Base-by-base conservation (phyloP, 2,113 vertebrate species). In the Haemorhous mexicanus region DNA sequence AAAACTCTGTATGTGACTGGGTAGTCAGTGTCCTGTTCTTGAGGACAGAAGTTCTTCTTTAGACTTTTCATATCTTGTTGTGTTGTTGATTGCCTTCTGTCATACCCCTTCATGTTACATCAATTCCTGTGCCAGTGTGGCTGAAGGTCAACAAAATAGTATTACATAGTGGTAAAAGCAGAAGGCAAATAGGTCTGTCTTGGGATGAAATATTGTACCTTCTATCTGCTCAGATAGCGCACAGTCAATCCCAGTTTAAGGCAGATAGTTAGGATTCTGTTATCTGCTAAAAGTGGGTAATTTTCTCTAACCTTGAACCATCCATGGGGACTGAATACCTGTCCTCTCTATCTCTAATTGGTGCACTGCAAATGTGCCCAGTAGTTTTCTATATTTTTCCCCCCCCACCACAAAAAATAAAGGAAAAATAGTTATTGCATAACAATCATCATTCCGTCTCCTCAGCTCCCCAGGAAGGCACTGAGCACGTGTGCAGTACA, bases 231-330 rank as follows among this genome's bases (percentile, higher is more conserved):
- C 66, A 80, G 83, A 96, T 89, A 89, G 76, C 52, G 13, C 89
- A 75, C 47, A 80, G 89, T 82, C 87, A 95, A 87, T 97, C 79
- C 87, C 56, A 89, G 62, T 96, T 95, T 97, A 91, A 95, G 89
- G 84, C 67, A 93, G 79, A 94, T 90, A 93, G 90, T 94, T 96
- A 80, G 92, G 86, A 95, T 96, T 84, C 80, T 96, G 90, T 92
- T 94, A 95, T 96, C 93, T 92, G 43, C 93, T 93, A 88, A 86
- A 96, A 95, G 85, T 90, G 89, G 87, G 89, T 95, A 84, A 96
- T 97, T 97, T 96, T 90, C 89, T 95, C 75, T 85, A 90, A 94
- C 93, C 94, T 96, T 96, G 87, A 95, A 35, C 89, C 32, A 70
- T 92, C 84, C 73, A 35, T 73, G 24, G 75, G 82, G 55, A 67